Percentiles rank a stretch among this genome's conserved stretches.
Conservation (phyloP, 2,888 invertebrate species). For the Drosophila greeni region DNA sequence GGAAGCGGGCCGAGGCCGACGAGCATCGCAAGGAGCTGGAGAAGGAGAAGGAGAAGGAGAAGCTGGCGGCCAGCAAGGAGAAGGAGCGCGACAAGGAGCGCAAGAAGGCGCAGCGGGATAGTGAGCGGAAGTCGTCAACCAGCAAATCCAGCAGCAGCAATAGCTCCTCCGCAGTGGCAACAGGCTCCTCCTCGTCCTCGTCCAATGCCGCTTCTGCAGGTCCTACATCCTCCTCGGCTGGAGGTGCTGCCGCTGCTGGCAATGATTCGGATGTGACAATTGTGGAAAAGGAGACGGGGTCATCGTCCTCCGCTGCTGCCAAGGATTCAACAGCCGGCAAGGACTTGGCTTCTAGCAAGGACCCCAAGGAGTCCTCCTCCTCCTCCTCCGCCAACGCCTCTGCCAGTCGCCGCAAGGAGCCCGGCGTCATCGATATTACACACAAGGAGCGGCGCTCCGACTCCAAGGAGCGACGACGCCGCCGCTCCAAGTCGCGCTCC, state of each 20-base stretch:
- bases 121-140: constrained; percentile 68
- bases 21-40: constrained; percentile 80
- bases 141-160: constrained; percentile 43
- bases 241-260: neutral
- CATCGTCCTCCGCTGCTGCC: neutral
- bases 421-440: constrained; percentile 61
- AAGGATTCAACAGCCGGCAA: neutral
- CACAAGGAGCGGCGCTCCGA: constrained; percentile 69
- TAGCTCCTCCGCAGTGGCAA: neutral
- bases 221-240: neutral
- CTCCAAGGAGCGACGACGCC: constrained; percentile 59
- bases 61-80: constrained; percentile 75
- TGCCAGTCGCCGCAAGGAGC: constrained; percentile 47
- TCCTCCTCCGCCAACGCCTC: neutral
- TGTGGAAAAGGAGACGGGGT: constrained; percentile 52
- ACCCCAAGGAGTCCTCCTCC: constrained; percentile 15
- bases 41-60: constrained; percentile 79
- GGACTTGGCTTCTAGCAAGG: constrained; percentile 2
- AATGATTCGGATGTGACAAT: constrained; percentile 56
- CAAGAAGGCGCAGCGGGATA: constrained; percentile 72
- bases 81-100: constrained; percentile 80
- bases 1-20: constrained; percentile 86
- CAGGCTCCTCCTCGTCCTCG: neutral
- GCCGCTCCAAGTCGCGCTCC: constrained; percentile 77
- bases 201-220: constrained; percentile 31